Conservation (phyloP, 1,140 invertebrate genomes). For the Drosophila santomea region DNA sequence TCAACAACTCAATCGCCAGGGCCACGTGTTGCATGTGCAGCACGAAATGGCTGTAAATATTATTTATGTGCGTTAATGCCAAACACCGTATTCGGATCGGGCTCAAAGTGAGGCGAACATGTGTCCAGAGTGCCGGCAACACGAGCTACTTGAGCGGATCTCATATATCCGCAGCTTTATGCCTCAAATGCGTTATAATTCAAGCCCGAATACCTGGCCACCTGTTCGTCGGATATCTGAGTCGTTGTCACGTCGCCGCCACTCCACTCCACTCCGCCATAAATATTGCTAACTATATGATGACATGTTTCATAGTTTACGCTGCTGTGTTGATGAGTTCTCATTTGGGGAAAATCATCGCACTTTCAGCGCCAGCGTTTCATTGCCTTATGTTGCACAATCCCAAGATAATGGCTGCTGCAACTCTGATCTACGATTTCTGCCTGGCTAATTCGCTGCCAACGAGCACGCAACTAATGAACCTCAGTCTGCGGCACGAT, state of each 20-base stretch:
- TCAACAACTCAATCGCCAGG: conserved; percentile 45
- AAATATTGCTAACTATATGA: conserved; percentile 34
- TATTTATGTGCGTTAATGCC: conserved; percentile 67
- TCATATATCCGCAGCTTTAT: conserved; percentile 72
- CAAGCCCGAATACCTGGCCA: conserved; percentile 44
- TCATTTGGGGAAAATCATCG: conserved; percentile 26
- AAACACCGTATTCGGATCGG: conserved; percentile 48
- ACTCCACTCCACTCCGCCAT: conserved; percentile 10
- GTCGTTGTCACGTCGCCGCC: conserved; percentile 59
- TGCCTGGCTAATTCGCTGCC: conserved; percentile 28
- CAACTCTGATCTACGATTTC: conserved; percentile 11
- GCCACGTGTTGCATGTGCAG: conserved; percentile 77
- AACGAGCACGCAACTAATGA: conserved; percentile 65
- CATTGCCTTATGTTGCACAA: conserved; percentile 14
- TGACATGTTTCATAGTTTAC: conserved; percentile 2
- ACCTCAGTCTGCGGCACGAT: conserved; percentile 43
- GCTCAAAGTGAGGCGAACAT: conserved; percentile 18
- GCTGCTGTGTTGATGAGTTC: conserved; percentile 24
- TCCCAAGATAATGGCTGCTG: conserved; percentile 16
- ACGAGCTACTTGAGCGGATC: conserved; percentile 68
- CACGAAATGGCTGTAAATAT: conserved; percentile 76
- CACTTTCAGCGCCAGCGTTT: conserved; percentile 7
- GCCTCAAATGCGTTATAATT: conserved; percentile 73
- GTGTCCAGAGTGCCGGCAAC: conserved; percentile 49
- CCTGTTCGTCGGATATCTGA: conserved; percentile 50